A percentile compares a stretch with the other conserved stretches of the same genome.
Conservation (phyloP, 2,888 invertebrate genomes). For the Dicyrtomina minuta region DNA sequence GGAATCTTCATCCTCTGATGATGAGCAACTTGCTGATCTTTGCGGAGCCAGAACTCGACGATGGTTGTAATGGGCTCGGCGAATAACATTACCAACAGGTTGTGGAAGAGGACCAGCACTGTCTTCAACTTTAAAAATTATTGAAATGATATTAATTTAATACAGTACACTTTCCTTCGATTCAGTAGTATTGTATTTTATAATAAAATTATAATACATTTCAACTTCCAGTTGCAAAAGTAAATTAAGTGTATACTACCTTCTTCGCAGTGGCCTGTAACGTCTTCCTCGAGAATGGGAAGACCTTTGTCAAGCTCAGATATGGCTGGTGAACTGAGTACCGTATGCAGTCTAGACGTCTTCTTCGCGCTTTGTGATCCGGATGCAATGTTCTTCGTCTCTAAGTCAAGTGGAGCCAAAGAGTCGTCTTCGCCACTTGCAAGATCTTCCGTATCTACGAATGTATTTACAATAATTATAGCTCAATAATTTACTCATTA, state of each 20-base stretch:
- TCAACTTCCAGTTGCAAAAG: neutral
- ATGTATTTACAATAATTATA: constrained; percentile 13
- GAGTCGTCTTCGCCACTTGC: constrained; percentile 42
- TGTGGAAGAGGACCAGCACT: constrained; percentile 36
- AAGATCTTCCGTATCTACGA: constrained; percentile 39
- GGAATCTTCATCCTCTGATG: constrained; percentile 42
- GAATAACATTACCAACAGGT: constrained; percentile 15
- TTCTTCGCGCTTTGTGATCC: constrained; percentile 32
- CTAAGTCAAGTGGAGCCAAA: constrained; percentile 39
- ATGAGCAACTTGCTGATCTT: constrained; percentile 40
- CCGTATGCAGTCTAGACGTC: constrained; percentile 29
- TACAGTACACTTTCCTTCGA: neutral
- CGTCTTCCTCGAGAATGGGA: constrained; percentile 38
- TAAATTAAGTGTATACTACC: constrained; percentile 13
- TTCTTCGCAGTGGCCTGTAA: constrained; percentile 28
- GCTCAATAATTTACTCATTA: neutral
- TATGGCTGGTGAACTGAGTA: constrained; percentile 34
- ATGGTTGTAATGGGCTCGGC: constrained; percentile 26
- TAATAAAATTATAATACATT: neutral
- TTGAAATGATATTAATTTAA: neutral
- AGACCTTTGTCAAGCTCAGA: constrained; percentile 37
- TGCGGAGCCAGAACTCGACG: constrained; percentile 40
- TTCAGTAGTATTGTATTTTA: neutral
- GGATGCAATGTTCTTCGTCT: constrained; percentile 30
- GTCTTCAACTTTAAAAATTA: constrained; percentile 31